Conservation (phyloP, 2,797 vertebrate species). For the Prunella strophiata region DNA sequence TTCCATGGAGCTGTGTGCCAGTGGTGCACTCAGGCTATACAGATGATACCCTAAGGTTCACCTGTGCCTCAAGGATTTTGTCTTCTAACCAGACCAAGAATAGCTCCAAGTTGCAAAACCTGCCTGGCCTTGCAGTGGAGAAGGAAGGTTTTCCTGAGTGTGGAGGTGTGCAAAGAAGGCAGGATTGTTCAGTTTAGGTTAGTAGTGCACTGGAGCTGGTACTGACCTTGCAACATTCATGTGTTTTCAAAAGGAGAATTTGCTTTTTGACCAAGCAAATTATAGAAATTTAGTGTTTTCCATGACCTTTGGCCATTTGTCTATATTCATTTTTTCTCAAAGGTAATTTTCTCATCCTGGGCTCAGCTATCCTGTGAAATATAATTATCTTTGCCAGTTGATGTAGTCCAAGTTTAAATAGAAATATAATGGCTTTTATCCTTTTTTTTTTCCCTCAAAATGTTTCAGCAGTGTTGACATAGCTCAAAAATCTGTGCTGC, state of each 20-base stretch:
- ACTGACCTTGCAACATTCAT: accelerated
- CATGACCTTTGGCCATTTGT: background rate
- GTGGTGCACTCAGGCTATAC: background rate
- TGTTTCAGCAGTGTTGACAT: background rate
- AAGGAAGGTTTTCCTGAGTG: background rate
- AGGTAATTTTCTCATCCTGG: background rate
- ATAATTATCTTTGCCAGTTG: background rate
- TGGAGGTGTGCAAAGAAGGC: background rate
- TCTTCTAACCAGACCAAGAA: background rate
- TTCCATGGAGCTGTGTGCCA: background rate
- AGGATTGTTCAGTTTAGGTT: background rate
- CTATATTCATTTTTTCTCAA: background rate
- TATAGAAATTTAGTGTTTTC: background rate
- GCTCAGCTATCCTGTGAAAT: background rate
- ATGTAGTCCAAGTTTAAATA: background rate
- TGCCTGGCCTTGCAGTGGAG: background rate
- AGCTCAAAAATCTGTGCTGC: background rate
- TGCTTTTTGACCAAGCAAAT: background rate
- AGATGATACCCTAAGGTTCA: background rate
- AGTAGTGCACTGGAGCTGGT: background rate
- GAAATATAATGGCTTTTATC: background rate
- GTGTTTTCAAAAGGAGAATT: background rate
- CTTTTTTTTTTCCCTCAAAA: background rate
- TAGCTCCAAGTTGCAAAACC: background rate
- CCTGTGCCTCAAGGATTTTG: background rate